phyloP scores from a whole-genome alignment of 2,797 vertebrate species.

The Chrosomus eos region DNA sequence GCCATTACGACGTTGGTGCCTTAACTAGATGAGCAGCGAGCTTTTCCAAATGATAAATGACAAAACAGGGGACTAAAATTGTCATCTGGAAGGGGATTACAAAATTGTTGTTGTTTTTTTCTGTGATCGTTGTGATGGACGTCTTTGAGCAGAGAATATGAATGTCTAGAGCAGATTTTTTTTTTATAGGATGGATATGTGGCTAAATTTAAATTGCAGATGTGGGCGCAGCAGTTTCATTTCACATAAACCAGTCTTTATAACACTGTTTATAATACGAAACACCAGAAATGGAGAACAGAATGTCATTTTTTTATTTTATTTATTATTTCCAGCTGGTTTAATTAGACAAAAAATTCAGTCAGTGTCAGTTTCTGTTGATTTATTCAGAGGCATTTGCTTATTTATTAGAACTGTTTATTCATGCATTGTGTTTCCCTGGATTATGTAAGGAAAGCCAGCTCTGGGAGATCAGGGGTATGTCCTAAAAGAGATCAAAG shows the following conservation, averaged over 20 bases:
- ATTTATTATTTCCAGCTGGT: not conserved
- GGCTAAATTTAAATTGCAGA: constrained; percentile 38
- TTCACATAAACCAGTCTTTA: constrained; percentile 20
- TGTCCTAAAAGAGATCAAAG: constrained; percentile 52
- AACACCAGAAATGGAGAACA: not conserved
- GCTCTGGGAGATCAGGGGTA: constrained; percentile 15
- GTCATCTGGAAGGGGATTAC: constrained; percentile 52
- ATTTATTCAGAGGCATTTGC: constrained; percentile 28
- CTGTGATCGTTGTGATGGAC: constrained; percentile 14
- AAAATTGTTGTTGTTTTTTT: constrained; percentile 24
- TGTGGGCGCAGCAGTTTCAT: constrained; percentile 23
- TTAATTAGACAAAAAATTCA: constrained; percentile 6
- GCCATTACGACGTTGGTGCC: constrained; percentile 55
- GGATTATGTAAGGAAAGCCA: constrained; percentile 30
- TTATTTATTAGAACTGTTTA: constrained; percentile 44
- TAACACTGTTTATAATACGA: constrained; percentile 11
- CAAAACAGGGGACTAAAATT: constrained; percentile 54
- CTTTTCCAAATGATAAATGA: constrained; percentile 59
- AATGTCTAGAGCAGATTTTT: not conserved
- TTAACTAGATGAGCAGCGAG: constrained; percentile 44
- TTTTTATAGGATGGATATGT: constrained; percentile 24
- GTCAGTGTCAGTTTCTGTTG: constrained; percentile 15
- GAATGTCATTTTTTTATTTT: constrained; percentile 7
- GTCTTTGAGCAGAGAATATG: not conserved
- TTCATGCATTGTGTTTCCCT: constrained; percentile 19